Evolutionary conservation across 92 coral and sea anemone genomes (phyloP), one percentile per base, ranked within the genome.

Genomic region (Epizoanthus scotinus): DNA sequence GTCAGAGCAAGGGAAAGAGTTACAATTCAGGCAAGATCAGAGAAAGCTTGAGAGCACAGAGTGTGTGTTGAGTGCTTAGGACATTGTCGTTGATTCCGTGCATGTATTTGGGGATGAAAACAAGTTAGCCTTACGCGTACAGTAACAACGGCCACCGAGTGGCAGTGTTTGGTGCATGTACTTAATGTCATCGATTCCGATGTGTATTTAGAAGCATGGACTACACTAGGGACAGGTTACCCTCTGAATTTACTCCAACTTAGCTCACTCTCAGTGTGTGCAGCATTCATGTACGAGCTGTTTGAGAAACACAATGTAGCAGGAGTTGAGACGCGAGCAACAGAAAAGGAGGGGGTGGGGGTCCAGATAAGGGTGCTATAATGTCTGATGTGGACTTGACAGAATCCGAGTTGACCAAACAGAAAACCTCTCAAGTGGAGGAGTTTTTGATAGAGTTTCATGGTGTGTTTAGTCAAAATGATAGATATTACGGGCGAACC

Each of bases 91-190:
- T 18, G 79, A 73, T 73, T 64, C 79, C 7, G 40, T 7, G 0
- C 22, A 5, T 73, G 79, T 73, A 15, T 73, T 73, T 73, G 63
- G 42, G 20, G 26, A 57, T 57, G 79, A 73, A 24, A 64, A 73
- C 22, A 67, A 25, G 3, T 34, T 73, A 36, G 80, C 80, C 13
- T 73, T 55, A 66, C 79, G 7, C 40, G 79, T 24, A 55, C 79
- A 27, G 79, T 73, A 15, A 17, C 79, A 73, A 73, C 79, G 25
- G 79, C 50, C 17, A 73, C 42, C 17, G 66, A 8, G 50, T 44
- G 80, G 18, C 65, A 36, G 47, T 73, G 67, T 59, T 8, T 55
- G 26, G 80, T 73, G 27, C 80, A 73, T 38, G 80, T 73, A 9
- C 12, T 73, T 54, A 73, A 73, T 73, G 80, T 54, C 26, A 73